Evolutionary conservation across 2,888 invertebrate genomes (phyloP).

Genomic region (Eristalinus sepulchralis): DNA sequence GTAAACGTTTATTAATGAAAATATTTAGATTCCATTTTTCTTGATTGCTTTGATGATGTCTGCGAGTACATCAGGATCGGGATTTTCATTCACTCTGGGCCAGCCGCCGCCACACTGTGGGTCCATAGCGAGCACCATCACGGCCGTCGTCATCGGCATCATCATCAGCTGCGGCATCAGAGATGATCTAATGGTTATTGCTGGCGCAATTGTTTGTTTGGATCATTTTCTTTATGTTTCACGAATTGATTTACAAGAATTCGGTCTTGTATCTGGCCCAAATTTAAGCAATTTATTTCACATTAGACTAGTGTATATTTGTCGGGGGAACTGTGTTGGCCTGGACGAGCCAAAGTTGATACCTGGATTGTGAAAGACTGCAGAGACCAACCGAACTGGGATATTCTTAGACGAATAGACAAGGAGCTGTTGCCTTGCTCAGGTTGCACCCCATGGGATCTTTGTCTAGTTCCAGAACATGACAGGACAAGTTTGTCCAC

Average conservation of each 20-base stretch:
- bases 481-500: not conserved
- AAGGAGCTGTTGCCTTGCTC: no score
- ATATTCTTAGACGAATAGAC: no score
- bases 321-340: not conserved
- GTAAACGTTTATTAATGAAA: conserved; percentile 64
- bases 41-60: conserved; percentile 61
- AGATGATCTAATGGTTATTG: conserved; percentile 62
- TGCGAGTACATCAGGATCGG: conserved; percentile 15
- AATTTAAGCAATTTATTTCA: conserved; percentile 60
- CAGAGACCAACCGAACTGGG: no score
- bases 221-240: conserved; percentile 14
- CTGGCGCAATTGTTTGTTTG: conserved; percentile 30
- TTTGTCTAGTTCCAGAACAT: not conserved
- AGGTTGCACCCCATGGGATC: no score
- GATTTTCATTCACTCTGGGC: not conserved
- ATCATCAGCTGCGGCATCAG: not conserved
- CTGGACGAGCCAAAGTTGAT: not conserved
- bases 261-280: conserved; percentile 36
- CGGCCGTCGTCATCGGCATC: not conserved
- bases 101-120: not conserved
- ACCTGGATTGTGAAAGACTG: not conserved
- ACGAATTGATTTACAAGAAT: conserved; percentile 13
- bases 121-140: not conserved
- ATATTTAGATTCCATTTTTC: conserved; percentile 61
- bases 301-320: conserved; percentile 51